A percentile compares a stretch with the other conserved stretches of the same genome.
Evolutionary conservation across 1,140 invertebrate species (phyloP).

Genomic region (Temnothorax nylanderi): DNA sequence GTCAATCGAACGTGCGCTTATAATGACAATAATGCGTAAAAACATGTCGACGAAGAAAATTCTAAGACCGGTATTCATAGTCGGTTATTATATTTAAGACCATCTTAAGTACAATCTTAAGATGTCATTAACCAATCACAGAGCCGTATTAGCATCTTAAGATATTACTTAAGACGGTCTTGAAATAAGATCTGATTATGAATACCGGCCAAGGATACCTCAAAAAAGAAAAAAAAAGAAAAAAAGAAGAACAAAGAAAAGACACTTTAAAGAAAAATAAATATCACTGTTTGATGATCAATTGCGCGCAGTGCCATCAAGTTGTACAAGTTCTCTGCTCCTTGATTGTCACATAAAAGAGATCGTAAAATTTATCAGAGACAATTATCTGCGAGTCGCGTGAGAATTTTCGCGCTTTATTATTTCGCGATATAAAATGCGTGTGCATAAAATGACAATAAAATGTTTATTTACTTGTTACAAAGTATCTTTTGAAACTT

Average conservation of each 20-base stretch:
- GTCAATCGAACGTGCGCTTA: not conserved
- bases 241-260: no score
- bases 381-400: not conserved
- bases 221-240: no score
- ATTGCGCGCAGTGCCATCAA: not conserved
- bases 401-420: not conserved
- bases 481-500: not conserved
- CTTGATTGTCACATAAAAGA: not conserved
- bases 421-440: not conserved
- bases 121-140: no score
- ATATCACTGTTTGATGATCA: no score
- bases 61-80: no score
- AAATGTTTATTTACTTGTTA: not conserved
- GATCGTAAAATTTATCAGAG: not conserved
- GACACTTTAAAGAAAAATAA: no score
- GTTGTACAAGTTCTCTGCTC: not conserved
- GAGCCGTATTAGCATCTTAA: no score
- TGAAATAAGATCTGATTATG: no score
- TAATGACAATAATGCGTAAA: slow-evolving; percentile 16
- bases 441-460: not conserved
- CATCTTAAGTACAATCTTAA: no score
- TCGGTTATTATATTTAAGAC: no score
- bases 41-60: not conserved
- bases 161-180: no score
- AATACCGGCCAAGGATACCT: no score